Evolutionary conservation across 92 coral and sea anemone genomes (phyloP).

Genomic region (Palythoa grandis): DNA sequence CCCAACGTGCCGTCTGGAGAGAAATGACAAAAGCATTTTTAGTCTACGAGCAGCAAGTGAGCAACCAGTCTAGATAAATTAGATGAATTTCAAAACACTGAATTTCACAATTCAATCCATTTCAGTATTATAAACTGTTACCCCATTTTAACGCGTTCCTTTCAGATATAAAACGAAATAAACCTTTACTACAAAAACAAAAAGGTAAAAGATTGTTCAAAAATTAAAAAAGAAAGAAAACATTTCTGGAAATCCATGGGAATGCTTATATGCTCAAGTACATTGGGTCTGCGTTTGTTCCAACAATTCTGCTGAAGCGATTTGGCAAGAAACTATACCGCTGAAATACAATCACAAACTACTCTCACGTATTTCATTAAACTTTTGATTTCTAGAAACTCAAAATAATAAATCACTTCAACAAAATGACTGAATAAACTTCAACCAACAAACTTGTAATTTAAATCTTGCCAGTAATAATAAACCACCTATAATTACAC

Average conservation of each 20-base stretch:
- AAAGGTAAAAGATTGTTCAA: not conserved
- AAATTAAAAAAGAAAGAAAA: not conserved
- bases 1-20: slow-evolving; percentile 79
- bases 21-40: slow-evolving; percentile 22
- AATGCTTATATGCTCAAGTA: slow-evolving; percentile 11
- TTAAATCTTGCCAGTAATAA: slow-evolving; percentile 9
- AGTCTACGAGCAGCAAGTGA: slow-evolving; percentile 31
- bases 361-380: not conserved
- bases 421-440: slow-evolving; percentile 28
- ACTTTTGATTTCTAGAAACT: slow-evolving; percentile 25
- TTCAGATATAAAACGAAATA: not conserved
- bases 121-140: not conserved
- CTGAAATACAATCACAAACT: not conserved
- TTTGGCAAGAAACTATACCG: not conserved
- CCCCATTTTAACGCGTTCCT: not conserved
- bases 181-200: not conserved
- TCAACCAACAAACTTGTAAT: slow-evolving; percentile 10
- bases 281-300: not conserved
- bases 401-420: slow-evolving; percentile 34
- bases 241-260: not conserved
- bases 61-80: not conserved
- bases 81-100: not conserved
- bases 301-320: not conserved
- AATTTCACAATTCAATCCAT: slow-evolving; percentile 3
- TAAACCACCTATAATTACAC: not conserved